Evolutionary conservation across 2,888 invertebrate species (phyloP).

Genomic region (Lepidonotus clava): DNA sequence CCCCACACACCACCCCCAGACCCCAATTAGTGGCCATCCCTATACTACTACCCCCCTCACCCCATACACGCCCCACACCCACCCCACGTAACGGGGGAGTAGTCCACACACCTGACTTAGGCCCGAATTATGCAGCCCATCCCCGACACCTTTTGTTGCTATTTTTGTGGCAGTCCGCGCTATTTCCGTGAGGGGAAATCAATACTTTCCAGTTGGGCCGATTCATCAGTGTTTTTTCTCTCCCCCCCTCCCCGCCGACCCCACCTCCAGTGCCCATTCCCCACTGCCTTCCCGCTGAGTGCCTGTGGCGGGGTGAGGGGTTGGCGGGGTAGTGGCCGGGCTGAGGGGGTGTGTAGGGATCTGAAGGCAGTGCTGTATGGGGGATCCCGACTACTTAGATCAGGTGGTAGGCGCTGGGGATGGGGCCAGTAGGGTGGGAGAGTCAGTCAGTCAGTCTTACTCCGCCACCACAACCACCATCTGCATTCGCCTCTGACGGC

Average conservation of each 20-base stretch:
- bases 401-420: background rate
- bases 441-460: slow-evolving; percentile 14
- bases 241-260: background rate
- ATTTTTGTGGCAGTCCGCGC: slow-evolving; percentile 4
- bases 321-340: background rate
- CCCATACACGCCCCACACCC: background rate
- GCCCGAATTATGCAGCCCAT: background rate
- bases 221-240: slow-evolving; percentile 1
- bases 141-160: slow-evolving; percentile 37
- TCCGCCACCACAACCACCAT: background rate
- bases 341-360: background rate
- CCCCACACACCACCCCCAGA: background rate
- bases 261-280: background rate
- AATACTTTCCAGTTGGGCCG: slow-evolving; percentile 35
- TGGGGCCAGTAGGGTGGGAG: background rate
- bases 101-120: background rate
- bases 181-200: slow-evolving; percentile 39
- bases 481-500: background rate
- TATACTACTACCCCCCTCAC: too few species aligned
- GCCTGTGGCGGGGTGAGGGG: too few species aligned
- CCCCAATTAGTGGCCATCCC: slow-evolving; percentile 32
- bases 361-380: background rate
- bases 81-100: background rate
- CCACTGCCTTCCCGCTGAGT: background rate
- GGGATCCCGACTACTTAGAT: background rate